Base-by-base conservation (phyloP, 2,888 invertebrate species). In the Willowsia nigromaculata region DNA sequence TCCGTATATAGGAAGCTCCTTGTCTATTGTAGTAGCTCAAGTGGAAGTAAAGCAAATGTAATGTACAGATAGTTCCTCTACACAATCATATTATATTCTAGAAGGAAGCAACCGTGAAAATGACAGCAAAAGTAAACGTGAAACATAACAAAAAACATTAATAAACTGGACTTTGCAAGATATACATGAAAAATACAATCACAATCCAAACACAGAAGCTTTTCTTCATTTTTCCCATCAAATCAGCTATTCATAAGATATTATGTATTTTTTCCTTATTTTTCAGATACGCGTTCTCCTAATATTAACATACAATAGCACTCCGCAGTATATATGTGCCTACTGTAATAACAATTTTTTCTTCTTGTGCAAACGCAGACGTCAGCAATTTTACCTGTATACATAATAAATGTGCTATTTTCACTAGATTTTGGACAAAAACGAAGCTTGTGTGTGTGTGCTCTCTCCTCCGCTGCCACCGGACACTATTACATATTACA, bases 341-440 rank as follows among this genome's bases (percentile, higher is more conserved):
- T 50, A 27, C 62, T 25, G 68, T 83, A 83, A 83, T 83, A 83
- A 50, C 83, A 83, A 59, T 65, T 53, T 85, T 65, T 27, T 43
- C n/a, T 65, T 68, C 80, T 74, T 74, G 40, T 85, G 56, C 30
- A 76, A 74, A 74, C 74, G 59, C 65, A 47, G 43, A 80, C 80
- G 65, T 80, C 68, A 78, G 80, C 86, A 80, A 68, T 80, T 80
- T 83, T 47, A 86, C 78, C 86, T 86, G 86, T 65, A 65, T 76
- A 86, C 86, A 80, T 80, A 86, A 80, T 76, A 80, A 68, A 86
- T 86, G 68, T 15, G 80, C 37, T 86, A 86, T 80, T 80, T 86
- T 80, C 25, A 43, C 62, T 33, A n/a, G 68, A 68, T 9, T 53
- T 50, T 59, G 76, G 85, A 74, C 47, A 85, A 50, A 78, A 62